These are phyloP conservation scores for Neocloeon triangulifer DNA, from an alignment of 1,140 invertebrate species.

Conservation along the genomic window DNA sequence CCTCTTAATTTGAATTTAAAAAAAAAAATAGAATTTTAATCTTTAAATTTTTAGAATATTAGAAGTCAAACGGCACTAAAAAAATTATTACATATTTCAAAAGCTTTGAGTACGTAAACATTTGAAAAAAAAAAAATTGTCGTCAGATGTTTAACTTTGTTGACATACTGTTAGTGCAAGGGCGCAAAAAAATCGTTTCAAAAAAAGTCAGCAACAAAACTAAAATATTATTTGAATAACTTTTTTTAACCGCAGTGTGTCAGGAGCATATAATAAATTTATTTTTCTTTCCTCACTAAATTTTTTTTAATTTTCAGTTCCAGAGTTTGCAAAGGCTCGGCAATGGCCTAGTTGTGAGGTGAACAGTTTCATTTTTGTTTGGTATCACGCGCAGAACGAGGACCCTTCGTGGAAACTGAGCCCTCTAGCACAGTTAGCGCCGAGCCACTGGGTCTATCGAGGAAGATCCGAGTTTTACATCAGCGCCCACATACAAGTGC, in stretches of 20 bases:
- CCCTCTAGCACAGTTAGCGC: constrained; percentile 25
- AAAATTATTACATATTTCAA: no score
- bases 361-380: constrained; percentile 55
- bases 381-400: constrained; percentile 53
- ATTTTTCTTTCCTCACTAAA: neutral
- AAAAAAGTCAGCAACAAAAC: no score
- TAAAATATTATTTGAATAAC: no score
- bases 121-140: neutral
- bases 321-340: constrained; percentile 31
- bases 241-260: no score
- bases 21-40: no score
- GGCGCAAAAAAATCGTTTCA: no score
- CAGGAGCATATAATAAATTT: no score
- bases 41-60: no score
- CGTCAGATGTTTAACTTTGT: neutral
- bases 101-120: neutral
- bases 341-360: constrained; percentile 40
- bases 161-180: neutral
- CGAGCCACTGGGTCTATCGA: constrained; percentile 35
- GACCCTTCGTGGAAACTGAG: constrained; percentile 46
- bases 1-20: no score
- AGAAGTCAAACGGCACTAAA: no score
- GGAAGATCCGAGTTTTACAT: constrained; percentile 56
- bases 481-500: constrained; percentile 44
- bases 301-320: constrained; percentile 27